phyloP scores from a whole-genome alignment of 2,888 invertebrate genomes.

The Dorcus hopei region DNA sequence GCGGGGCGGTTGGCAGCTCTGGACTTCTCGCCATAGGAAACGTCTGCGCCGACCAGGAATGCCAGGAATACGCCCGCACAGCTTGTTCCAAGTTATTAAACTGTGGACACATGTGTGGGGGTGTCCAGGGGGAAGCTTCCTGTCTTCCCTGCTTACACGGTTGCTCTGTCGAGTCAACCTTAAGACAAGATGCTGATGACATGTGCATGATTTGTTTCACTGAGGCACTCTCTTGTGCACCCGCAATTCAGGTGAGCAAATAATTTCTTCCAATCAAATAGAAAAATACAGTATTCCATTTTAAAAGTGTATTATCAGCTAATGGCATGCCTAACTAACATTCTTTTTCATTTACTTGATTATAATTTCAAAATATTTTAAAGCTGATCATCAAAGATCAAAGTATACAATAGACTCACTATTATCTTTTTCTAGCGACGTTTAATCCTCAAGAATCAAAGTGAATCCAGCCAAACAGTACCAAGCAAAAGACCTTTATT shows the following conservation, averaged over 20 bases:
- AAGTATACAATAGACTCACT: too few relatives aligned
- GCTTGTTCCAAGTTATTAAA: conserved; percentile 79
- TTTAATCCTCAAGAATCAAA: too few relatives aligned
- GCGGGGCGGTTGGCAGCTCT: conserved; percentile 78
- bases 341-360: too few relatives aligned
- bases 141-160: conserved; percentile 91
- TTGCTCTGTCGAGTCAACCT: conserved; percentile 56
- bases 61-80: conserved; percentile 78
- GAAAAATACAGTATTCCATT: neutral
- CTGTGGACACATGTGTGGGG: conserved; percentile 94
- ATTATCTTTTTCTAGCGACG: too few relatives aligned
- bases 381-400: too few relatives aligned
- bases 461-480: too few relatives aligned
- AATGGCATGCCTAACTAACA: too few relatives aligned
- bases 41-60: conserved; percentile 90
- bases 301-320: too few relatives aligned
- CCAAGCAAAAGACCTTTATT: neutral
- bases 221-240: conserved; percentile 92
- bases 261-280: neutral
- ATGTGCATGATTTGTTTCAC: conserved; percentile 99
- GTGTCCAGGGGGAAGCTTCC: conserved; percentile 77
- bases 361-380: too few relatives aligned
- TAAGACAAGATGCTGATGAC: conserved; percentile 96
- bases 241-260: conserved; percentile 74
- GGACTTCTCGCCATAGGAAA: conserved; percentile 89